These are phyloP conservation scores for Sternotherus odoratus DNA, from an alignment of 2,797 vertebrate species.

Conservation along the genomic window DNA sequence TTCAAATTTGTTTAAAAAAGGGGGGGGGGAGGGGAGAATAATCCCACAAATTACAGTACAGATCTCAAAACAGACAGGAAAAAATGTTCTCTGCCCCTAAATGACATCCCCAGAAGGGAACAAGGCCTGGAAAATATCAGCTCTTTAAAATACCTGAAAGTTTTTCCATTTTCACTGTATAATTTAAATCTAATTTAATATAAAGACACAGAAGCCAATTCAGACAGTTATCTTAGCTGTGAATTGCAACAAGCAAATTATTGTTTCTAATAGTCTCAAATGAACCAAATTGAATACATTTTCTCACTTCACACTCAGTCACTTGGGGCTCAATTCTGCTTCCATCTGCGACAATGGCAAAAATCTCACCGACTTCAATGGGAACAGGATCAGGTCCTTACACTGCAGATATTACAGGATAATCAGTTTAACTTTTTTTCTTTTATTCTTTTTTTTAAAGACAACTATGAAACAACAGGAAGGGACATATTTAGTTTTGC, in stretches of 20 bases:
- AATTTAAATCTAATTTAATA: constrained; percentile 38
- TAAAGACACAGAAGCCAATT: constrained; percentile 22
- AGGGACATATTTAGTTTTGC: neutral
- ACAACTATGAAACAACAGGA: neutral
- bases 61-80: neutral
- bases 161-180: neutral
- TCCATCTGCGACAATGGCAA: constrained; percentile 62
- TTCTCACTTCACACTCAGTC: constrained; percentile 64
- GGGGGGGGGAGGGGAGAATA: neutral
- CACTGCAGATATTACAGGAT: neutral
- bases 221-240: constrained; percentile 20
- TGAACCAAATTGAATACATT: constrained; percentile 56
- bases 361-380: constrained; percentile 53
- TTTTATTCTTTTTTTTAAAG: neutral
- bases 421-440: neutral
- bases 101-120: neutral
- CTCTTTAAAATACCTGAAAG: neutral
- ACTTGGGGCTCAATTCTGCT: constrained; percentile 52
- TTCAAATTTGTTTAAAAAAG: neutral
- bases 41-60: neutral
- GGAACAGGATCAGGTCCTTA: neutral
- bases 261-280: constrained; percentile 37
- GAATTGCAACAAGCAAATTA: neutral
- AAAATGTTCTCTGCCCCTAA: neutral
- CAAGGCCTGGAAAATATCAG: neutral